Evolutionary conservation across 2,797 vertebrate genomes (phyloP).

Genomic region (Myripristis murdjan): DNA sequence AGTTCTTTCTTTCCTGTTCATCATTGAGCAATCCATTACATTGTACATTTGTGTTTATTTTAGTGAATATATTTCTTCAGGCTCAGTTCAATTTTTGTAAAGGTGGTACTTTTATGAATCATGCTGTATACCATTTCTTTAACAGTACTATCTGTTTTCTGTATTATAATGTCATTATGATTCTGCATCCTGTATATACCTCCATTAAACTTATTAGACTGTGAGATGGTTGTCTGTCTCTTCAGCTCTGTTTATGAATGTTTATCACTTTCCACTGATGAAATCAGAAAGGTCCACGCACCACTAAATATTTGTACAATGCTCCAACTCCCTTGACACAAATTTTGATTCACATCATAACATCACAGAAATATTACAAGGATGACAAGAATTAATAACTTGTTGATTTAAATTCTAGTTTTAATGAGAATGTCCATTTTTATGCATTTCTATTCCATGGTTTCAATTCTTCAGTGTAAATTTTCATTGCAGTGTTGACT

Average conservation of each 20-base stretch:
- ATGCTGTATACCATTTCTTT: not conserved
- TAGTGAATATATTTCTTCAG: slow-evolving; percentile 19
- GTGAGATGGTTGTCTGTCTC: slow-evolving; percentile 9
- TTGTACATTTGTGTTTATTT: slow-evolving; percentile 8
- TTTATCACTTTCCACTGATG: not conserved
- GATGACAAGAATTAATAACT: too few species aligned
- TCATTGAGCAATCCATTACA: slow-evolving; percentile 2
- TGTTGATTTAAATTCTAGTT: too few species aligned
- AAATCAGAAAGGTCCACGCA: too few species aligned
- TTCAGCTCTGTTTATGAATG: not conserved
- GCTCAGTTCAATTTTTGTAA: slow-evolving; percentile 32
- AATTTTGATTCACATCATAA: too few species aligned
- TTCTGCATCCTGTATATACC: slow-evolving; percentile 16
- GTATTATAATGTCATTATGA: slow-evolving; percentile 5
- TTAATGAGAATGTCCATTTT: too few species aligned
- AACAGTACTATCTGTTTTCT: slow-evolving; percentile 15
- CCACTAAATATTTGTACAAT: too few species aligned
- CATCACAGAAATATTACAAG: too few species aligned
- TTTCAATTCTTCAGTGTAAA: too few species aligned
- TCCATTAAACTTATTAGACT: slow-evolving; percentile 56
- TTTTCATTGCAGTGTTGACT: too few species aligned
- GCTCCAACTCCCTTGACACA: too few species aligned
- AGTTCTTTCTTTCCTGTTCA: not conserved
- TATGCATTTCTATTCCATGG: too few species aligned
- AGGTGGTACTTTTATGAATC: slow-evolving; percentile 32